These are phyloP conservation scores for Etheostoma perlongum DNA, from an alignment of 2,797 vertebrate genomes.

Conservation along the genomic window DNA sequence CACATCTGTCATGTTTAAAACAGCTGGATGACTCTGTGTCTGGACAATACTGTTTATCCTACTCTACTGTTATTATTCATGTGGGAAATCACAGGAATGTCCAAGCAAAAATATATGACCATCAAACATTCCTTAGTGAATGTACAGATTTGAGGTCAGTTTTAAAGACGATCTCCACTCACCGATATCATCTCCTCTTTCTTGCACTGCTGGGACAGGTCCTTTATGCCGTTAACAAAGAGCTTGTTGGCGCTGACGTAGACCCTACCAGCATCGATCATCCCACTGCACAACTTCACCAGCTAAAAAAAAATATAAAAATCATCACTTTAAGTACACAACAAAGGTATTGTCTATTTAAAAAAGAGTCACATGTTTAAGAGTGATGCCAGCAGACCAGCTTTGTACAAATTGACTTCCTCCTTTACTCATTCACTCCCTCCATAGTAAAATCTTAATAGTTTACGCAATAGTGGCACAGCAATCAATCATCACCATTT, in stretches of 20 bases:
- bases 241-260: conserved; percentile 96
- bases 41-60: conserved; percentile 55
- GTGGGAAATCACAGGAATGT: conserved; percentile 62
- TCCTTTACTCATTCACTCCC: too few species aligned
- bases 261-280: conserved; percentile 94
- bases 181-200: conserved; percentile 96
- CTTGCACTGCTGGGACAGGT: conserved; percentile 95
- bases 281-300: conserved; percentile 96
- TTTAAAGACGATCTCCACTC: conserved; percentile 62
- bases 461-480: background rate
- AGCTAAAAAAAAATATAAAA: conserved; percentile 79
- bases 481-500: background rate
- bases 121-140: conserved; percentile 7
- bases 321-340: conserved; percentile 35
- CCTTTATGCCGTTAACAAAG: conserved; percentile 94
- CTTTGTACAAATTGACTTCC: background rate
- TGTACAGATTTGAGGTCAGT: background rate
- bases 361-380: conserved; percentile 34
- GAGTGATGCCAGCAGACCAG: conserved; percentile 9
- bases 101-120: conserved; percentile 30
- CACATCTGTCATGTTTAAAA: conserved; percentile 46
- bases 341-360: conserved; percentile 45
- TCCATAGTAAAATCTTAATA: too few species aligned
- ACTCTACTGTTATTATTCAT: conserved; percentile 45
- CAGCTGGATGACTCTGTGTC: conserved; percentile 56